Percentiles rank a stretch among this genome's conserved stretches.
Evolutionary conservation across 2,113 vertebrate genomes (phyloP).

Genomic region (Prionailurus viverrinus): DNA sequence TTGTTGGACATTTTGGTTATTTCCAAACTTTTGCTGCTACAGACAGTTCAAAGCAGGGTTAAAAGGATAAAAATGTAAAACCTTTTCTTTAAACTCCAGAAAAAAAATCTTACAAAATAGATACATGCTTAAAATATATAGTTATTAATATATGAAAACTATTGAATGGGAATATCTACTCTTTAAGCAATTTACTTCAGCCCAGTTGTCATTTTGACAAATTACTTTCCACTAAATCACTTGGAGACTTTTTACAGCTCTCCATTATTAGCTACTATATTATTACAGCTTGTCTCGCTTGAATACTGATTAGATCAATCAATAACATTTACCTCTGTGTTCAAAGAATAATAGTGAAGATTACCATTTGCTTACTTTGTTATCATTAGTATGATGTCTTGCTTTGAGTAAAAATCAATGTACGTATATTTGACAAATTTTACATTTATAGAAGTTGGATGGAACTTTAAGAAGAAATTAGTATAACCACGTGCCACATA

Average conservation of each 20-base stretch:
- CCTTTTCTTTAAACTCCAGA: neutral
- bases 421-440: neutral
- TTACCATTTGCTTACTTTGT: slow-evolving; percentile 14
- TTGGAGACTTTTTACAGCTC: neutral
- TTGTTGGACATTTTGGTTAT: neutral
- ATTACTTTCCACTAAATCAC: neutral
- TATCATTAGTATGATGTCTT: neutral
- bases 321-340: neutral
- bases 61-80: slow-evolving; percentile 13
- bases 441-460: neutral
- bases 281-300: neutral
- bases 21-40: slow-evolving; percentile 27
- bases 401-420: slow-evolving; percentile 20
- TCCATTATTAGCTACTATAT: neutral
- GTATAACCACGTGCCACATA: neutral
- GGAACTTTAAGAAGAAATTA: slow-evolving; percentile 10
- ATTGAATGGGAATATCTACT: neutral
- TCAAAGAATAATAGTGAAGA: slow-evolving; percentile 21
- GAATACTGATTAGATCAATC: neutral
- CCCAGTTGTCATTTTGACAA: neutral
- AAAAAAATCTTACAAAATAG: neutral
- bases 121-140: neutral
- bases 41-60: neutral
- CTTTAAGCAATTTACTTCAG: neutral
- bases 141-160: slow-evolving; percentile 30